phyloP scores from a whole-genome alignment of 53 echinoderm and acorn worm genomes.

The Antedon mediterranea region DNA sequence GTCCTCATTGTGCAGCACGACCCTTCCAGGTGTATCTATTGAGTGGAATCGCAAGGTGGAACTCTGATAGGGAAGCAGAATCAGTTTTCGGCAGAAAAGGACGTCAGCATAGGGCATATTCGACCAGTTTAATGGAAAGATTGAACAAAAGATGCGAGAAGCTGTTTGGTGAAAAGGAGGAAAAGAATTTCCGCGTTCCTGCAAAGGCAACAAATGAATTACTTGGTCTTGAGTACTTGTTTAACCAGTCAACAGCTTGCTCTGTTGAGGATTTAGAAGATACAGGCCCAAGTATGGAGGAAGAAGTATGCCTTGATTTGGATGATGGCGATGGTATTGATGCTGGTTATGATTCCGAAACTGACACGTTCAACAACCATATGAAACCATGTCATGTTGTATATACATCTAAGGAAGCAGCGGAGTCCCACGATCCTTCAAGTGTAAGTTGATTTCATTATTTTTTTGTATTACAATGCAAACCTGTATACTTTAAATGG shows the following conservation, averaged over 20 bases:
- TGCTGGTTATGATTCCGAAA: constrained; percentile 3
- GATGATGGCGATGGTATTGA: constrained; percentile 22
- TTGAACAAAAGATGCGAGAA: constrained; percentile 28
- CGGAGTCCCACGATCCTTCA: not conserved
- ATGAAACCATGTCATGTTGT: constrained; percentile 2
- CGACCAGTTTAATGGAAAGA: constrained; percentile 18
- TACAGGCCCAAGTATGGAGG: constrained; percentile 3
- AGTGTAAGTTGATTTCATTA: not conserved
- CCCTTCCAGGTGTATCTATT: constrained; percentile 36
- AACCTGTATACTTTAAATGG: no score
- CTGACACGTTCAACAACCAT: not conserved
- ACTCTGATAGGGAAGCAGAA: constrained; percentile 17
- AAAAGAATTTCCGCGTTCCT: constrained; percentile 25
- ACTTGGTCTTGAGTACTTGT: constrained; percentile 29
- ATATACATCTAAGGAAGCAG: constrained; percentile 8
- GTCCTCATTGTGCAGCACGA: constrained; percentile 15
- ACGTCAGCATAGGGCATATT: constrained; percentile 2
- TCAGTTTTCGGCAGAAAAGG: constrained; percentile 27
- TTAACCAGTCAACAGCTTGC: constrained; percentile 19
- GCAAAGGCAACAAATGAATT: constrained; percentile 15
- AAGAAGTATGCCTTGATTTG: constrained; percentile 5
- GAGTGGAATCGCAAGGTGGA: constrained; percentile 32
- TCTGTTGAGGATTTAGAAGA: not conserved
- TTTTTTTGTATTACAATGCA: no score
- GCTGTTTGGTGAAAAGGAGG: constrained; percentile 28